These are phyloP conservation scores for Genyomyrus donnyi DNA, from an alignment of 2,113 vertebrate genomes.

Conservation along the genomic window DNA sequence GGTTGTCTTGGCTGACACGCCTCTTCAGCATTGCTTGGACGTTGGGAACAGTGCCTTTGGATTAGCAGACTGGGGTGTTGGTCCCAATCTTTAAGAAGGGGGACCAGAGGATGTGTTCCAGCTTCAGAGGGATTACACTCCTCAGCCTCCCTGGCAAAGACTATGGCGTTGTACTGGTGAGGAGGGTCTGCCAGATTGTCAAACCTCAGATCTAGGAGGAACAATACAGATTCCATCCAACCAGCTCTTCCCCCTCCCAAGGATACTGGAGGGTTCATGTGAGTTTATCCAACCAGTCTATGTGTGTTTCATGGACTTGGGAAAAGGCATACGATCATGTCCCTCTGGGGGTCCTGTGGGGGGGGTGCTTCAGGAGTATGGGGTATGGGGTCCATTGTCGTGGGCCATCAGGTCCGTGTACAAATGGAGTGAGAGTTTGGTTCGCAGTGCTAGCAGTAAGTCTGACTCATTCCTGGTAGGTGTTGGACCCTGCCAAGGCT, in stretches of 20 bases:
- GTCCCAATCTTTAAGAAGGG: neutral
- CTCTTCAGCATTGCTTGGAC: neutral
- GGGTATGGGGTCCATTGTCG: neutral
- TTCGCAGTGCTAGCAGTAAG: too few relatives aligned
- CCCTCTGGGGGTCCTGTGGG: neutral
- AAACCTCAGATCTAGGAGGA: neutral
- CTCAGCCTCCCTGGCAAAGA: neutral
- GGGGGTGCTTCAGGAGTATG: neutral
- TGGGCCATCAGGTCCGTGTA: neutral
- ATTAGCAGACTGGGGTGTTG: neutral
- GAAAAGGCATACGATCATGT: neutral
- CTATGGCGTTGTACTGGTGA: neutral
- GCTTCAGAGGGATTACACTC: neutral
- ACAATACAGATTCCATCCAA: neutral
- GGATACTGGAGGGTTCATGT: neutral
- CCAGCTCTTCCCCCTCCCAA: neutral
- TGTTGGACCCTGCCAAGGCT: too few relatives aligned
- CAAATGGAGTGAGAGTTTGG: neutral
- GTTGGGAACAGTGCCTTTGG: neutral
- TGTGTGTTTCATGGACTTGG: neutral
- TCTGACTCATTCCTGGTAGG: too few relatives aligned
- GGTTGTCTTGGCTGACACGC: neutral
- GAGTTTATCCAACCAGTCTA: neutral
- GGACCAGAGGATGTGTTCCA: neutral
- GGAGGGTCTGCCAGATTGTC: neutral